Conservation (phyloP, 2,113 vertebrate genomes). For the Nothocercus julius region DNA sequence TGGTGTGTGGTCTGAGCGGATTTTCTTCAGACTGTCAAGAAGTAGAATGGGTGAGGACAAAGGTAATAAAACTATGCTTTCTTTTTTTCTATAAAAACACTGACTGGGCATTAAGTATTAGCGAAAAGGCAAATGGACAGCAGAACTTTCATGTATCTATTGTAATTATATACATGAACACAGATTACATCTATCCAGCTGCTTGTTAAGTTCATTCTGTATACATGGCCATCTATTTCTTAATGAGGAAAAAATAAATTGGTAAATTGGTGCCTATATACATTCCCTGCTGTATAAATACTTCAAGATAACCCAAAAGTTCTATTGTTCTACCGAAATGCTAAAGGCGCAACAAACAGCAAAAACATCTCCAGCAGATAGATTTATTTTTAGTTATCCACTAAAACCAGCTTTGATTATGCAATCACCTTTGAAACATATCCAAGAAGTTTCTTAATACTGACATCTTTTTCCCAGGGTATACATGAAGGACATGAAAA, state of each 20-base stretch:
- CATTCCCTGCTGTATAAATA: not conserved
- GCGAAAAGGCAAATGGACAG: not conserved
- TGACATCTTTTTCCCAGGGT: slow-evolving; percentile 5
- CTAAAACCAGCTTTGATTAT: not conserved
- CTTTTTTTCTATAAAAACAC: not conserved
- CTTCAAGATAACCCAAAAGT: not conserved
- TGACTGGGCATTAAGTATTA: not conserved
- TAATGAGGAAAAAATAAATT: not conserved
- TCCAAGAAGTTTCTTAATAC: not conserved
- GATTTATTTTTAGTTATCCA: slow-evolving; percentile 2
- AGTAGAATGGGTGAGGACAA: not conserved
- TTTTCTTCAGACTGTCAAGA: not conserved
- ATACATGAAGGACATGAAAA: not conserved
- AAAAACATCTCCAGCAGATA: not conserved
- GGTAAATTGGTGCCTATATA: not conserved
- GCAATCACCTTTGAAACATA: not conserved
- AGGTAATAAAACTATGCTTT: not conserved
- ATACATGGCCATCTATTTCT: not conserved
- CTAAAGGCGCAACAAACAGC: not conserved
- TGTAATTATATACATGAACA: not conserved
- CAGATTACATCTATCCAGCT: not conserved
- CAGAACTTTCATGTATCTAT: not conserved
- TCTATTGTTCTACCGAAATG: not conserved
- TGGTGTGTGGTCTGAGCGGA: not conserved
- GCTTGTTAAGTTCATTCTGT: not conserved